phyloP scores from a whole-genome alignment of 1,140 invertebrate species.

The Scaptomyza pallida region DNA sequence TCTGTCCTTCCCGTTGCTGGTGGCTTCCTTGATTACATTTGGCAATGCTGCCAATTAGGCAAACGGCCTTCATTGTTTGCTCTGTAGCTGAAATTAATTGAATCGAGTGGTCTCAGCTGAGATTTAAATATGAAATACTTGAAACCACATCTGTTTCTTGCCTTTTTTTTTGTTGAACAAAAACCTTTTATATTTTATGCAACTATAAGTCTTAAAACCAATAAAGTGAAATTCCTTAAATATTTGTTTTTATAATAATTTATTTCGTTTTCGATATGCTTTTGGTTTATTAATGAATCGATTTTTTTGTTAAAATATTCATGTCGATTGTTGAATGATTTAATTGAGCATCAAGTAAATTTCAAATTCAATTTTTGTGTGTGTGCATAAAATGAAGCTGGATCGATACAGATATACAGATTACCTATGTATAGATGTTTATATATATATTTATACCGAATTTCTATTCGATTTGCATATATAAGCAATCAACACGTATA shows the following conservation, averaged over 20 bases:
- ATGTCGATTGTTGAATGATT: background rate
- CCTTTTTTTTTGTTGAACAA: background rate
- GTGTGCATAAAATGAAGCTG: constrained; percentile 15
- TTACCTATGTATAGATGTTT: constrained; percentile 24
- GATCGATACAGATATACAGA: constrained; percentile 25
- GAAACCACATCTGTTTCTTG: background rate
- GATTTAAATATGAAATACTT: constrained; percentile 45
- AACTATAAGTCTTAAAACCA: background rate
- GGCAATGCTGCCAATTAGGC: constrained; percentile 68
- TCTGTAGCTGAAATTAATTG: constrained; percentile 73
- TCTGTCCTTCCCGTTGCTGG: background rate
- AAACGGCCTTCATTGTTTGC: constrained; percentile 65
- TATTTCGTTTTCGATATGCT: background rate
- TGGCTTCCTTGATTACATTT: constrained; percentile 63
- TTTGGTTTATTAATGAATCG: constrained; percentile 7
- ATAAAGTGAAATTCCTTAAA: no score
- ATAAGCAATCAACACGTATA: constrained; percentile 77
- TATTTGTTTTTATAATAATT: background rate
- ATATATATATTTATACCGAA: constrained; percentile 19
- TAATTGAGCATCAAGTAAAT: background rate
- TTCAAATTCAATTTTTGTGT: background rate
- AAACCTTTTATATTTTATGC: background rate
- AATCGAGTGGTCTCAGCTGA: constrained; percentile 76
- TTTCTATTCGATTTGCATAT: constrained; percentile 65
- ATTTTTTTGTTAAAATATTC: background rate